A percentile compares a stretch with the other conserved stretches of the same genome.
These are phyloP conservation scores for Poeciliopsis prolifica DNA, from an alignment of 2,113 vertebrate genomes.

Conservation along the genomic window DNA sequence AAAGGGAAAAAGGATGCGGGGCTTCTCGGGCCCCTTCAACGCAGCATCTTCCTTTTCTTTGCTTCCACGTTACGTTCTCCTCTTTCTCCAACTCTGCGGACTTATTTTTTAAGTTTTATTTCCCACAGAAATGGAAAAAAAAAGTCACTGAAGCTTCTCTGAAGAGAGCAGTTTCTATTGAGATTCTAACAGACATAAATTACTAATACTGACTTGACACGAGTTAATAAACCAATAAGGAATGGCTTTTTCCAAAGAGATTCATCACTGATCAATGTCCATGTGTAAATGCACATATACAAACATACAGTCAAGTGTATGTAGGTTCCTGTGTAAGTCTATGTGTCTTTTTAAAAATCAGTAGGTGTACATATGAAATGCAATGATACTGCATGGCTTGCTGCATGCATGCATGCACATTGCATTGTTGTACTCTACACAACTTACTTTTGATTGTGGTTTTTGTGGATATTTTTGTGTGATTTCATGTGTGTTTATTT, in stretches of 20 bases:
- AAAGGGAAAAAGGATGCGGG: slow-evolving; percentile 76
- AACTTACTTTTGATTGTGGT: slow-evolving; percentile 20
- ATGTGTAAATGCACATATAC: slow-evolving; percentile 65
- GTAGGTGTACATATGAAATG: slow-evolving; percentile 24
- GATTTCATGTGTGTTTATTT: slow-evolving; percentile 65
- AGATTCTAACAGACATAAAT: slow-evolving; percentile 74
- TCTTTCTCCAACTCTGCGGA: slow-evolving; percentile 57
- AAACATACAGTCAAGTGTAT: slow-evolving; percentile 60
- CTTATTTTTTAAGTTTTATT: slow-evolving; percentile 67
- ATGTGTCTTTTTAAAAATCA: slow-evolving; percentile 15
- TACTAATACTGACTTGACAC: slow-evolving; percentile 80
- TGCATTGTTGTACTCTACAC: slow-evolving; percentile 36
- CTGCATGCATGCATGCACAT: slow-evolving; percentile 25
- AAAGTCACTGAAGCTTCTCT: slow-evolving; percentile 74
- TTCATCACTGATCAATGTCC: slow-evolving; percentile 69
- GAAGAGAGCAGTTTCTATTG: slow-evolving; percentile 75
- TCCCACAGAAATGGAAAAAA: slow-evolving; percentile 84
- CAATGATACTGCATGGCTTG: slow-evolving; percentile 37
- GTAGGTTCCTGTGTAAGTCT: slow-evolving; percentile 26
- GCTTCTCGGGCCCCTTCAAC: slow-evolving; percentile 59
- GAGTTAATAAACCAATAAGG: slow-evolving; percentile 78
- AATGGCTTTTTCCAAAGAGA: slow-evolving; percentile 86
- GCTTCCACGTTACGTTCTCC: slow-evolving; percentile 21
- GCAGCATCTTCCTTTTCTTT: slow-evolving; percentile 58
- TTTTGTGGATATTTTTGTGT: slow-evolving; percentile 8